Base-by-base conservation (phyloP, 2,888 invertebrate genomes). In the Clitarchus hookeri region DNA sequence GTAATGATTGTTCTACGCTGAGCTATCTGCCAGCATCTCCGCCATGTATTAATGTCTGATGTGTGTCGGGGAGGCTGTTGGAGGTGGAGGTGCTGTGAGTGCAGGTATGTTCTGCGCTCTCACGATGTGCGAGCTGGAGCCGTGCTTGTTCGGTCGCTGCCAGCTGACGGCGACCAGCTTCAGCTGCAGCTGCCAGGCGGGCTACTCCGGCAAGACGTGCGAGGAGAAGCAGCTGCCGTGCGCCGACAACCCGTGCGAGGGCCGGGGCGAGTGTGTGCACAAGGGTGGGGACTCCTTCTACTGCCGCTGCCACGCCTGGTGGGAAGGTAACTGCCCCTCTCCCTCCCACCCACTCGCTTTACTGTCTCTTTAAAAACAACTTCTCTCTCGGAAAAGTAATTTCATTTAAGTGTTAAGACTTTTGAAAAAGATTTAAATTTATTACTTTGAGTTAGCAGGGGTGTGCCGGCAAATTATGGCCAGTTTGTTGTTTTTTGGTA, bases 271-370 rank as follows among this genome's bases (percentile, higher is more conserved):
- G 27, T 97, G 97, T 90, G 92, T 94, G 19, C 95, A 95, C 89
- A 92, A 93, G 84, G 27, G 11, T n/a, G 95, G 94, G 88, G 90
- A 90, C 54, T 93, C 93, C 0, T 96, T 95, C 90, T 91, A 93
- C 86, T 97, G 97, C 90, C 93, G 94, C 88, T 94, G 97, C 90
- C 95, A 96, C 90, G 95, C 95, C 0, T 96, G 96, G 92, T 95
- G 95, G 94, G 94, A 94, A 90, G 95, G 95, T 92, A 88, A 88
- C 89, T 88, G 19, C 8, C 65, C 0, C 65, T 65, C 36, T 6
- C 23, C 16, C 36, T n/a, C n/a, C n/a, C n/a, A n/a, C n/a, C n/a
- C n/a, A n/a, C n/a, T n/a, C n/a, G n/a, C n/a, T n/a, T n/a, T n/a
- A n/a, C n/a, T n/a, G n/a, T n/a, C n/a, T n/a, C n/a, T n/a, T 36